These are phyloP conservation scores for Pogonocichla stellata DNA, from an alignment of 2,113 vertebrate species.

Conservation along the genomic window DNA sequence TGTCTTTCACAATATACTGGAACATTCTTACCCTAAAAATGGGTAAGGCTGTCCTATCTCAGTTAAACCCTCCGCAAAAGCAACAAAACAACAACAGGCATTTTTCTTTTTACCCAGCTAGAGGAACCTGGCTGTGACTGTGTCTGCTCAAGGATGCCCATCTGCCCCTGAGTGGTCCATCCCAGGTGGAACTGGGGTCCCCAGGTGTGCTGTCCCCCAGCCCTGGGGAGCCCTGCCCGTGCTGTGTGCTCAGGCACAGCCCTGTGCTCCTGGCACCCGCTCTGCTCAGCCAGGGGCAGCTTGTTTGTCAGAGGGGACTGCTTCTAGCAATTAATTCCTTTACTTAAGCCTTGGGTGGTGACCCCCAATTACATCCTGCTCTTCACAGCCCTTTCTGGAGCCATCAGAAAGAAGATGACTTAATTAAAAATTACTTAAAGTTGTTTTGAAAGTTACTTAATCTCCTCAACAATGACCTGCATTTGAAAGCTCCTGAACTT, in stretches of 20 bases:
- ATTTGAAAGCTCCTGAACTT: not conserved
- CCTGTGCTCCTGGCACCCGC: fast-evolving
- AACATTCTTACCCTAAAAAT: not conserved
- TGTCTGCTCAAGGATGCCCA: not conserved
- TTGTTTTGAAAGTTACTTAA: not conserved
- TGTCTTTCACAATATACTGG: not conserved
- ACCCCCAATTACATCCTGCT: not conserved
- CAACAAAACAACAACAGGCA: not conserved
- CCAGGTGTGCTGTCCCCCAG: fast-evolving
- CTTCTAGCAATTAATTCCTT: not conserved
- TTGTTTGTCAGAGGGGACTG: not conserved
- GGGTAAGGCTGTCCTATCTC: not conserved
- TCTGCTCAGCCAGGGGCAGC: not conserved
- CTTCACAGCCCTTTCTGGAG: not conserved
- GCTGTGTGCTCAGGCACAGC: fast-evolving
- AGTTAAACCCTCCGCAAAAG: not conserved
- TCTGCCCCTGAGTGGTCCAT: not conserved
- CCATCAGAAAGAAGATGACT: not conserved
- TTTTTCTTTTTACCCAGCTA: not conserved
- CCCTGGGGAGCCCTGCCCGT: fast-evolving
- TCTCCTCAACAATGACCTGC: not conserved
- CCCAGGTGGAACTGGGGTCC: fast-evolving
- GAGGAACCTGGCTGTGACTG: not conserved
- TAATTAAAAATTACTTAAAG: slow-evolving; percentile 5
- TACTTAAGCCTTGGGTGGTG: not conserved